Evolutionary conservation across 1,140 invertebrate genomes (phyloP), one percentile per base, ranked within the genome.

Genomic region (Cotesia glomerata): DNA sequence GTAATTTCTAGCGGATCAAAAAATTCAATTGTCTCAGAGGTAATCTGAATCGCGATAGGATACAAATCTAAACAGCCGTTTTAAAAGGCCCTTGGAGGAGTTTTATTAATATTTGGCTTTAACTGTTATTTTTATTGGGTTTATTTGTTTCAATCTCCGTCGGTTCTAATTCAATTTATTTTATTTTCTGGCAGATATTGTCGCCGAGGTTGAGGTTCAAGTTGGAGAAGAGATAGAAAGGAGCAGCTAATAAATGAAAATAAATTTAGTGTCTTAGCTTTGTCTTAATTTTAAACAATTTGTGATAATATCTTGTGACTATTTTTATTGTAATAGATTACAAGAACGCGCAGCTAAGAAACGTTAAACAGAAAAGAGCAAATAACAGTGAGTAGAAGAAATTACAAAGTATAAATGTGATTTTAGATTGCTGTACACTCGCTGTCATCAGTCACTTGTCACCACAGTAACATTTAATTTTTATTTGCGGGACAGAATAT

Each of bases 241-340:
- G n/a, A n/a, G n/a, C n/a, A n/a, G 36, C 34, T 64, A 71, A 71
- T 68, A 74, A 74, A 74, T 49, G 73, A 74, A 71, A 74, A 74
- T 62, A 74, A 72, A 74, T 54, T 58, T 74, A 49, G 5, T 8
- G 54, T 69, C 61, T 69, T 45, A 45, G 39, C 39, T 63, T 39
- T 67, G 71, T 68, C 69, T 74, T 74, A 71, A 74, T 71, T 69
- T 59, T 62, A 52, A 58, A 56, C 34, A 71, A 74, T 71, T 65
- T 54, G 58, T 62, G 54, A 69, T 52, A 36, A 66, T 59, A 71
- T 26, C 16, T 63, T 63, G 34, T 45, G 49, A n/a, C 58, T 39
- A 14, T 39, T 52, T 34, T 56, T 11, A 5, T 54, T 52, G 14
- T 9, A 67, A 51, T 18, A 14, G 8, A n/a, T 26, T 4, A 18